Base-by-base conservation (phyloP, 92 coral and sea anemone genomes). In the Epizoanthus scotinus region DNA sequence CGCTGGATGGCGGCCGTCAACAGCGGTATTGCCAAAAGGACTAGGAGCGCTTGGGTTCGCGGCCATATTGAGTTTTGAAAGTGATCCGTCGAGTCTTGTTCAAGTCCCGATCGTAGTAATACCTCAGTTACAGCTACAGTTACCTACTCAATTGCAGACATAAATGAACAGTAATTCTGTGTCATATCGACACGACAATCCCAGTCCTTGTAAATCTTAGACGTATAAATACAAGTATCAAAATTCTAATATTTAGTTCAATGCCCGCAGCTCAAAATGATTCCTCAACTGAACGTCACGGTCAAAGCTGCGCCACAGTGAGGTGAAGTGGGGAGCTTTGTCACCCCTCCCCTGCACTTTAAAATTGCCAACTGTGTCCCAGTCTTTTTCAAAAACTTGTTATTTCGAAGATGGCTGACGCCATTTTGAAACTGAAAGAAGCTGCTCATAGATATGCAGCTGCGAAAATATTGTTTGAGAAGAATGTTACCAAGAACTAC, bases 1-100 rank as follows among this genome's bases (percentile, higher is more conserved):
- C 4, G 87, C 87, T 26, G 90, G 90, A 78, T 87, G 90, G 38
- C 81, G 59, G 17, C 90, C 87, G 13, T 83, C 87, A 34, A 21
- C 63, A 3, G 55, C 24, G 21, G 57, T 60, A 55, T 29, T 22
- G n/a, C 24, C 38, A 22, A 38, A 75, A 6, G 81, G n/a, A n/a
- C n/a, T n/a, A n/a, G n/a, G 81, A 75, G 63, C 52, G 67, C 44
- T 34, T 8, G 65, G 56, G 24, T 60, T 75, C 17, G 81, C 47
- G 56, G 81, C 81, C 81, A 75, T 75, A 68, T 75, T 75, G 67
- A 22, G 12, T 26, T 18, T 15, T 9, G 7, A 24, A 71, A 8
- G 17, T 24, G 34, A 28, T 24, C 47, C 34, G 52, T 44, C 17
- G 17, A 47, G 52, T 31, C 24, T 29, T 28, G 42, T 47, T 64